Conservation (phyloP, 2,888 invertebrate genomes). For the Apodemia mormo region DNA sequence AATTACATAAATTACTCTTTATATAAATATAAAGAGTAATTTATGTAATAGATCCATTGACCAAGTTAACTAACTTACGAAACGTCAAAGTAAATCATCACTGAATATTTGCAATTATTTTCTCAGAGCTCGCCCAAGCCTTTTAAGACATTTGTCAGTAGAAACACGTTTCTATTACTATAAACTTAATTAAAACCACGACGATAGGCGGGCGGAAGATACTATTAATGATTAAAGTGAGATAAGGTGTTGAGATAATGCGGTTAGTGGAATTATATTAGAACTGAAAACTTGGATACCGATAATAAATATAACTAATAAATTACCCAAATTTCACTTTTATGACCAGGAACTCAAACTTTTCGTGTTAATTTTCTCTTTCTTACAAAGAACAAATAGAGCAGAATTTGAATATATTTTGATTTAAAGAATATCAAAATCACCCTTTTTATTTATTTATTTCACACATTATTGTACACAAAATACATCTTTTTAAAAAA, state of each 20-base stretch:
- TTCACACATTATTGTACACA: too few relatives aligned
- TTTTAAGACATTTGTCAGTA: constrained; percentile 23
- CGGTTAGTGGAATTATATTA: constrained; percentile 11
- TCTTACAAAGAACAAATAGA: too few relatives aligned
- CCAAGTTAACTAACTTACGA: too few relatives aligned
- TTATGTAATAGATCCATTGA: too few relatives aligned
- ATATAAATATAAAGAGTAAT: too few relatives aligned
- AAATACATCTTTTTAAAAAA: too few relatives aligned
- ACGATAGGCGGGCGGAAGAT: constrained; percentile 37
- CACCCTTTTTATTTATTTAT: too few relatives aligned
- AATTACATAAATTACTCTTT: too few relatives aligned
- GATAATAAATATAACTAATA: background rate
- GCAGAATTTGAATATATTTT: too few relatives aligned
- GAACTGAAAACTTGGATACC: background rate
- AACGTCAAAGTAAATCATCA: constrained; percentile 1
- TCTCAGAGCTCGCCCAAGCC: constrained; percentile 10
- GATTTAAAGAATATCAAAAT: too few relatives aligned
- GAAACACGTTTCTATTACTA: constrained; percentile 43
- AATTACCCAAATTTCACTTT: background rate
- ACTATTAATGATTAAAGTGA: constrained; percentile 37
- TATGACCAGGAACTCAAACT: background rate
- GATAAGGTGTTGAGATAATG: constrained; percentile 26
- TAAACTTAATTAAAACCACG: constrained; percentile 48
- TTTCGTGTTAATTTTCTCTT: too few relatives aligned
- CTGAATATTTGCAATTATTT: constrained; percentile 19